Evolutionary conservation across 2,113 vertebrate species (phyloP), one percentile per base, ranked within the genome.

Genomic region (Ammodytes dubius): DNA sequence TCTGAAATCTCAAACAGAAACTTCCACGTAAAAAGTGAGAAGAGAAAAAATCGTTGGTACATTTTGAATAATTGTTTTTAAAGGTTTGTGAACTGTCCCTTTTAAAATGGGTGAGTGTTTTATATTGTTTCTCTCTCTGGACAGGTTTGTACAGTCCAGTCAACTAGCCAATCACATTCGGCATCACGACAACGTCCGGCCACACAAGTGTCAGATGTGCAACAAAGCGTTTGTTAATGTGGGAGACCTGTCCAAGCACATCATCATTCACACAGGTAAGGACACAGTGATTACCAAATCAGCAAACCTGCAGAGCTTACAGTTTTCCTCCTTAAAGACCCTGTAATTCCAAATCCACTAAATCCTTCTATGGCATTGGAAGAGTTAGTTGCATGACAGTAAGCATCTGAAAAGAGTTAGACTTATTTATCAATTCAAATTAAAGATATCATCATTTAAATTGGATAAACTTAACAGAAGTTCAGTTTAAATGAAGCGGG

Each of bases 121-220:
- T 45, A 2, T 59, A 43, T 63, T 7, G 3, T 73, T 1, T 87
- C 17, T 84, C 4, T 74, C 37, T 68, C 50, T 64, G 12, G 70
- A 14, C 86, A 99, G 98, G 84, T 99, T 99, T 0, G 97, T 99
- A 10, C 98, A 99, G 87, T 99, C 98, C 5, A 99, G 98, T 91
- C 98, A 99, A 70, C 76, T 99, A 88, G 98, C 98, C 91, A 99
- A 99, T 93, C 98, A 99, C 94, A 99, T 99, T 66, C 97, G 98
- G 2, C 98, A 99, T 88, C 98, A 99, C 0, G 98, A 99, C 87
- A 99, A 99, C 19, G 98, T 99, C 89, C 97, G 98, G 1, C 98
- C 98, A 0, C 98, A 99, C 91, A 98, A 97, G 65, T 99, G 98
- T 93, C 97, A 95, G 0, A 96, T 98, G 86, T 99, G 98, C 85